A percentile compares a stretch with the other conserved stretches of the same genome.
Evolutionary conservation across 2,888 invertebrate species (phyloP).

Genomic region (Spisula solida): DNA sequence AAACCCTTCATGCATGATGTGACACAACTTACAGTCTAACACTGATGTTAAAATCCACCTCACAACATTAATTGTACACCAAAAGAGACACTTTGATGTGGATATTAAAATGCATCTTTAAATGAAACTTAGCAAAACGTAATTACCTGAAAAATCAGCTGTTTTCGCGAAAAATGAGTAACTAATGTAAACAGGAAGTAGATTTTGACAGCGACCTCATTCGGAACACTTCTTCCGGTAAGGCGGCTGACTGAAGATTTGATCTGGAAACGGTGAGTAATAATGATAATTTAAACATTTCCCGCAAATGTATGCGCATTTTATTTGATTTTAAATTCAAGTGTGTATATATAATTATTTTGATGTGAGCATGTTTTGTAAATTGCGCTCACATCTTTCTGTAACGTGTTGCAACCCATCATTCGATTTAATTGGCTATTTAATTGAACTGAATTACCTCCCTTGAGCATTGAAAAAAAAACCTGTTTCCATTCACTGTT

Average conservation of each 20-base stretch:
- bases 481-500: background rate
- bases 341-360: background rate
- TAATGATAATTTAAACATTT: background rate
- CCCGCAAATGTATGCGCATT: background rate
- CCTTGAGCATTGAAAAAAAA: background rate
- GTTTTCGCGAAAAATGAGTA: conserved; percentile 41
- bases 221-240: conserved; percentile 48
- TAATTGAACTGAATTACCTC: background rate
- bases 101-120: background rate
- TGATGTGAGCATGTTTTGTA: background rate
- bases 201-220: conserved; percentile 47
- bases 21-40: background rate
- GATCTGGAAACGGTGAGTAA: conserved; percentile 13
- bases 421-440: background rate
- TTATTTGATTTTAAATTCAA: background rate
- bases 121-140: background rate
- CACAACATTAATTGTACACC: no score
- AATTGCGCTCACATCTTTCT: background rate
- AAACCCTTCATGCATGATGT: background rate
- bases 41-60: no score
- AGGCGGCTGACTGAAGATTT: conserved; percentile 37
- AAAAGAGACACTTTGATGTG: no score
- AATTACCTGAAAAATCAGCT: conserved; percentile 30
- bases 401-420: background rate
- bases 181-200: conserved; percentile 74